Base-by-base conservation (phyloP, 2,113 vertebrate species). In the Xyliphius kryptos region DNA sequence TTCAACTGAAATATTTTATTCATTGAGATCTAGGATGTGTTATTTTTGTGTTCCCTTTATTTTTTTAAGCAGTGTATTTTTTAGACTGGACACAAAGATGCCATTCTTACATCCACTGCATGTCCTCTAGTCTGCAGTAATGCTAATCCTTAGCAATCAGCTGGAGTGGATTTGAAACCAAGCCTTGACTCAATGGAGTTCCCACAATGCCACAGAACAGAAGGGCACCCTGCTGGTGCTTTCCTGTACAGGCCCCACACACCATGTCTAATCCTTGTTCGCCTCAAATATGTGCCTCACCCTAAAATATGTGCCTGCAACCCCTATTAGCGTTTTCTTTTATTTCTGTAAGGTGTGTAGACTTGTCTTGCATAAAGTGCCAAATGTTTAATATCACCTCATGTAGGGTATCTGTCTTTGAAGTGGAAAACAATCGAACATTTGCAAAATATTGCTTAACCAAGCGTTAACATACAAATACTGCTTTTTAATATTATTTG, bases 111-210 rank as follows among this genome's bases (percentile, higher is more conserved):
- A 5, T 11, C 10, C 40, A 10, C 40, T 9, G 13, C 6, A 41
- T 11, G 5, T 10, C 40, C 40, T 14, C 10, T 41, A 32, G 26
- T 57, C 19, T 20, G 56, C 20, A 40, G 16, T 26, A 32, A 21
- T 47, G 16, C 48, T 70, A 73, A 75, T 77, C 66, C 61, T 22
- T 14, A 55, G 49, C 61, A 60, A 59, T 73, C 55, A 69, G 70
- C 54, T 51, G 26, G 37, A 8, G 56, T 60, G 66, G 69, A 61
- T 64, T 69, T 71, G 10, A 17, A 52, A 26, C 9, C 22, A 14
- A 49, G 55, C 8, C 20, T 26, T 58, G 9, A 15, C 15, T 68
- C 10, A 7, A 16, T 32, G 21, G 56, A 54, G 68, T 65, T 62
- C 41, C 54, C 8, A 20, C 62, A 68, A 53, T 58, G 19, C 26